Conservation (phyloP, 92 coral and sea anemone genomes). For the Nematostella vectensis region DNA sequence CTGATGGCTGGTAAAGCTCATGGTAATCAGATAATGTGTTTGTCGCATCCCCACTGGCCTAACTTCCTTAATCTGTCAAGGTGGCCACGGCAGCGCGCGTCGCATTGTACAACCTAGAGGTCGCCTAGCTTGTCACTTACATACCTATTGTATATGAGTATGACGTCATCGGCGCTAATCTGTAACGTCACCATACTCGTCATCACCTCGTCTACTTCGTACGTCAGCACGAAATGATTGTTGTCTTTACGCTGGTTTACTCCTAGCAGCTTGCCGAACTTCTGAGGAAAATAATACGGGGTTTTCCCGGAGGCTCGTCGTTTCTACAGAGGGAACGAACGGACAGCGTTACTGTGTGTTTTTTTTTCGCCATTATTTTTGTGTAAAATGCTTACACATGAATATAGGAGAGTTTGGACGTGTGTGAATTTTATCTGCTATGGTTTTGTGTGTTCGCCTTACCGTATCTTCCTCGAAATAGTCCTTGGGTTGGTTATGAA, state of each 20-base stretch:
- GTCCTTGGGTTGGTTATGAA: conserved; percentile 76
- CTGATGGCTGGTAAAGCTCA: too few species aligned
- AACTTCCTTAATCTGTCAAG: too few species aligned
- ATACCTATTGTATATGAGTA: conserved; percentile 86
- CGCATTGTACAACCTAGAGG: too few species aligned
- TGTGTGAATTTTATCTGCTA: background rate
- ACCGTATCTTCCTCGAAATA: conserved; percentile 75
- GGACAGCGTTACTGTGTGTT: too few species aligned
- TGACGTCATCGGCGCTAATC: conserved; percentile 95
- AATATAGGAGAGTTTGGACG: too few species aligned
- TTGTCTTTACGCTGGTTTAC: conserved; percentile 40
- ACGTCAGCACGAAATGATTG: conserved; percentile 59
- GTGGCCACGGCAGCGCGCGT: too few species aligned
- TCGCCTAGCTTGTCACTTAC: too few species aligned
- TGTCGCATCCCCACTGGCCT: too few species aligned
- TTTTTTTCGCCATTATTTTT: too few species aligned
- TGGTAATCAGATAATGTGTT: too few species aligned
- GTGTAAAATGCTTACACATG: too few species aligned
- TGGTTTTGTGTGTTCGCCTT: conserved; percentile 7
- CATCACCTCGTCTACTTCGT: conserved; percentile 75
- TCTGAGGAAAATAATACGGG: conserved; percentile 75
- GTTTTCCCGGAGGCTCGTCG: conserved; percentile 51
- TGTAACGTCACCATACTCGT: conserved; percentile 90
- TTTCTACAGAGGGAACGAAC: too few species aligned
- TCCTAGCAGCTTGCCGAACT: conserved; percentile 66